Evolutionary conservation across 2,113 vertebrate species (phyloP).

Genomic region (Benthochromis sp.): DNA sequence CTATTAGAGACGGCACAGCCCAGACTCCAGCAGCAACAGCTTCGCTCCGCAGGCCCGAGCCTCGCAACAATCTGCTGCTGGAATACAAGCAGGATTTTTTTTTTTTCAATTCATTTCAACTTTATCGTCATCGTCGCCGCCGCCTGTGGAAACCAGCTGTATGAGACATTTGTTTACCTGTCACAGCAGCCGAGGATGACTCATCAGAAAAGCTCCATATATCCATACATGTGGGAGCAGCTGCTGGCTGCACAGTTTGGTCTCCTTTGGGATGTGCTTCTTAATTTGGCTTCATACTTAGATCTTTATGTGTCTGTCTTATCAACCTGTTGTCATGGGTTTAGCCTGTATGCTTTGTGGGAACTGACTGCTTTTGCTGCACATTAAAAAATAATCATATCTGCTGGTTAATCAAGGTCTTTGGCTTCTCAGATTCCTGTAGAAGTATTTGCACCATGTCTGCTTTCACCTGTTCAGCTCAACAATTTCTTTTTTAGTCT

Average conservation of each 20-base stretch:
- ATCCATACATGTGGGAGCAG: slow-evolving; percentile 25
- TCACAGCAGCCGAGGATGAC: slow-evolving; percentile 57
- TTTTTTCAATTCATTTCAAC: not conserved
- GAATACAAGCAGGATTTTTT: slow-evolving; percentile 25
- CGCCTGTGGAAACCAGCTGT: slow-evolving; percentile 21
- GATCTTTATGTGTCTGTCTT: not conserved
- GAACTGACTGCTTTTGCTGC: not conserved
- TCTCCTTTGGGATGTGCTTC: not conserved
- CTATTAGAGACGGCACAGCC: slow-evolving; percentile 41
- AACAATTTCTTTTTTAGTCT: slow-evolving; percentile 3
- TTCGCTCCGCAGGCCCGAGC: slow-evolving; percentile 4
- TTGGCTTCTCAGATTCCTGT: not conserved
- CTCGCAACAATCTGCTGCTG: slow-evolving; percentile 9
- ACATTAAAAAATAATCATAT: not conserved
- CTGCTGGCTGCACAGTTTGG: not conserved
- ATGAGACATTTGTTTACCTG: slow-evolving; percentile 27
- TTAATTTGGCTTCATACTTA: not conserved
- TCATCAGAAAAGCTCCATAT: slow-evolving; percentile 50
- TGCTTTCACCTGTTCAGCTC: not conserved
- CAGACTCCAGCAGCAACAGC: slow-evolving; percentile 19
- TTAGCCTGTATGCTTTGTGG: not conserved
- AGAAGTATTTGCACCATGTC: not conserved
- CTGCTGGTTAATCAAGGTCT: not conserved
- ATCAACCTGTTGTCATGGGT: slow-evolving; percentile 28
- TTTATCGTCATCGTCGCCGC: not conserved